Conservation (phyloP, 1,140 invertebrate genomes). For the Lasioglossum baleicum region DNA sequence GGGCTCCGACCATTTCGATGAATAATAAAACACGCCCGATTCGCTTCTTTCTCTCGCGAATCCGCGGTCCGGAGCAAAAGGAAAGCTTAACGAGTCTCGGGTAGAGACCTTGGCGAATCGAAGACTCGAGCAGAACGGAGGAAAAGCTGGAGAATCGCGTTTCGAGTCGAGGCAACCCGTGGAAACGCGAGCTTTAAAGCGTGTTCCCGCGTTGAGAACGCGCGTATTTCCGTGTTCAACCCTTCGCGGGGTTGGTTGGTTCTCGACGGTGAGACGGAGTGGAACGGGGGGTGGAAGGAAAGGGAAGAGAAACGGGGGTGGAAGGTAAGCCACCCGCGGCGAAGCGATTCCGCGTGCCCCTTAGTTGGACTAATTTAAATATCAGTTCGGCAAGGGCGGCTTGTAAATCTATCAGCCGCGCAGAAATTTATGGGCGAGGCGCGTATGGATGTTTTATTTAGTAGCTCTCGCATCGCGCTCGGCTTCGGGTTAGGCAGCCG, state of each 20-base stretch:
- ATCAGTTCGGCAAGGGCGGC: slow-evolving; percentile 78
- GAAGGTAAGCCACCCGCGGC: slow-evolving; percentile 65
- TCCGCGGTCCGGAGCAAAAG: too few relatives aligned
- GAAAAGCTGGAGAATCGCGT: too few relatives aligned
- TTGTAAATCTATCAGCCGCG: slow-evolving; percentile 79
- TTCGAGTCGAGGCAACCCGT: too few relatives aligned
- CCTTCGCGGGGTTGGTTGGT: too few relatives aligned
- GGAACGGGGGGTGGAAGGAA: slow-evolving; percentile 12
- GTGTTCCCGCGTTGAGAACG: too few relatives aligned
- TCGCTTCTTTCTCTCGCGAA: too few relatives aligned
- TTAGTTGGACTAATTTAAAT: slow-evolving; percentile 80
- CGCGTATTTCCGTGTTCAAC: slow-evolving; percentile 34
- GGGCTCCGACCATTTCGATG: slow-evolving; percentile 41
- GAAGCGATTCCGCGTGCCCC: slow-evolving; percentile 62
- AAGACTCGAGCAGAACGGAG: too few relatives aligned
- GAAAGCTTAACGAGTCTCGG: slow-evolving; percentile 17
- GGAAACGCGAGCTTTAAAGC: too few relatives aligned
- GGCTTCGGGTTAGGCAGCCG: slow-evolving; percentile 70
- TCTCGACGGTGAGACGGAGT: too few relatives aligned
- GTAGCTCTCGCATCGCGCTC: slow-evolving; percentile 72
- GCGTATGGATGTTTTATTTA: slow-evolving; percentile 80
- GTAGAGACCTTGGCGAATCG: too few relatives aligned
- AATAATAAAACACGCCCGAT: slow-evolving; percentile 46
- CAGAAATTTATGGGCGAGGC: slow-evolving; percentile 77
- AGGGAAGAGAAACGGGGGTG: slow-evolving; percentile 22